Evolutionary conservation across 2,888 invertebrate species (phyloP).

Genomic region (Acanthopleura granulata): DNA sequence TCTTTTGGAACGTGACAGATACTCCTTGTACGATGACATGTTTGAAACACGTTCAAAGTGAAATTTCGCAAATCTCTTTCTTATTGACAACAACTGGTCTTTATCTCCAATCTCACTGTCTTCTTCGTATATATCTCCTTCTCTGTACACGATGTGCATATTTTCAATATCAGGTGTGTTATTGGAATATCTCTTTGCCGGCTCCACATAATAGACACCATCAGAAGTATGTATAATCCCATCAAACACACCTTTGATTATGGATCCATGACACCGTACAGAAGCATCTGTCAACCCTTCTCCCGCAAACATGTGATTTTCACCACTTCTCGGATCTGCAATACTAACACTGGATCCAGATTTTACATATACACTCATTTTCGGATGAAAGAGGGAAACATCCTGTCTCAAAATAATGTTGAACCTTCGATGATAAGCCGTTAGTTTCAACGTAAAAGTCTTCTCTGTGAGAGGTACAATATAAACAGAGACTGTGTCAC

Average conservation of each 20-base stretch:
- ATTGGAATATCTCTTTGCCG: neutral
- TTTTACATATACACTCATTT: neutral
- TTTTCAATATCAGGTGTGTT: neutral
- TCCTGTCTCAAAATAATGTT: neutral
- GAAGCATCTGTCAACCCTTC: neutral
- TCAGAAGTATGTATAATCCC: conserved; percentile 3
- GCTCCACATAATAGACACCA: neutral
- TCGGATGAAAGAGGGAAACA: neutral
- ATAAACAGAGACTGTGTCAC: too few relatives aligned
- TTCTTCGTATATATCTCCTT: neutral
- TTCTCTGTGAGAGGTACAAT: too few relatives aligned
- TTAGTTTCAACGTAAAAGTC: too few relatives aligned
- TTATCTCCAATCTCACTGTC: neutral
- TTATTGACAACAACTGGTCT: neutral
- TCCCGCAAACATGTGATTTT: neutral
- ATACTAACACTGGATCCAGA: neutral
- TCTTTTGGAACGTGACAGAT: neutral
- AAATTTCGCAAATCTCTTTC: neutral
- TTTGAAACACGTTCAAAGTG: neutral
- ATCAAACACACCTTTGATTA: neutral
- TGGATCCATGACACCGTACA: neutral
- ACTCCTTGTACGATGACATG: neutral
- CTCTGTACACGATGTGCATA: neutral
- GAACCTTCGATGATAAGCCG: too few relatives aligned
- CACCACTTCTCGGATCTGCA: neutral